These are phyloP conservation scores for Florisuga fusca DNA, from an alignment of 2,797 vertebrate species.

Conservation along the genomic window DNA sequence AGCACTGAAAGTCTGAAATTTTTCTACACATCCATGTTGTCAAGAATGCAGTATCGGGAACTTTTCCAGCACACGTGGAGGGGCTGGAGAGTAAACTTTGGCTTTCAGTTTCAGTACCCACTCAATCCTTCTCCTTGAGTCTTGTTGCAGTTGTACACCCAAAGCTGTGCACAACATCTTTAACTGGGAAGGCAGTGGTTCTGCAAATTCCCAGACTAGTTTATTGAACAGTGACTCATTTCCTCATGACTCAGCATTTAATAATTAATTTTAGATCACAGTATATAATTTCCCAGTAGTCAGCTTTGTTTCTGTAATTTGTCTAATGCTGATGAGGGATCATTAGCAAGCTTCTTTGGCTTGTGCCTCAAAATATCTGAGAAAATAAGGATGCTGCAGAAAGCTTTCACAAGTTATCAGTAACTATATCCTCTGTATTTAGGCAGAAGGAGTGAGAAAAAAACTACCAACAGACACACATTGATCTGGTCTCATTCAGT, in stretches of 20 bases:
- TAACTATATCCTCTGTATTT: neutral
- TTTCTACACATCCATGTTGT: neutral
- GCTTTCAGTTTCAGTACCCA: neutral
- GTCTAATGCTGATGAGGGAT: neutral
- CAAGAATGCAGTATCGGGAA: neutral
- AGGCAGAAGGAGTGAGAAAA: neutral
- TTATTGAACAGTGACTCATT: neutral
- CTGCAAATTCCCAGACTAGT: neutral
- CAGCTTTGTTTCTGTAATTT: neutral
- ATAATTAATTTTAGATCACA: neutral
- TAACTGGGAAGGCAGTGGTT: neutral
- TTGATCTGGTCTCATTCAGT: neutral
- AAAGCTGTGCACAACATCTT: neutral
- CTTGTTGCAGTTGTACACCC: neutral
- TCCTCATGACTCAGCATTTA: neutral
- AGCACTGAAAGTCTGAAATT: neutral
- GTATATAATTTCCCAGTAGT: neutral
- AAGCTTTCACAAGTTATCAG: neutral
- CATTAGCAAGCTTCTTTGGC: neutral
- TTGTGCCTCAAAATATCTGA: neutral
- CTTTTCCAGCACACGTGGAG: accelerated
- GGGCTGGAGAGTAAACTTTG: neutral
- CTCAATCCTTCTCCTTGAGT: neutral
- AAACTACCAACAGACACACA: neutral
- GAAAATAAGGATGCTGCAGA: neutral